Base-by-base conservation (phyloP, 2,888 invertebrate genomes). In the Euclidia mi region DNA sequence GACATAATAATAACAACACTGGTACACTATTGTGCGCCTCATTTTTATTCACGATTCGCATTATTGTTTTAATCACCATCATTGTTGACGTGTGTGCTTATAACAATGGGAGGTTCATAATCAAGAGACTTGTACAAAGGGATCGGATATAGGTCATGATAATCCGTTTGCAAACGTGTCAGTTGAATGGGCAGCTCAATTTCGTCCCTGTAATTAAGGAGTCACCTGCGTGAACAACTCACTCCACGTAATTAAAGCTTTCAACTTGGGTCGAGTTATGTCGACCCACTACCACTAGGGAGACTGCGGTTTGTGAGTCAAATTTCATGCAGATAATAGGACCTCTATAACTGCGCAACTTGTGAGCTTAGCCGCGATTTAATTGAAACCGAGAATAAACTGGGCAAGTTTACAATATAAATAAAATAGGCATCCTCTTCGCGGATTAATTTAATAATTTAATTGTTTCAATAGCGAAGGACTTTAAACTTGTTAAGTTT, bases 161-260 rank as follows among this genome's bases (percentile, higher is more conserved):
- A 92, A 91, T 91, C 88, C 88, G 86, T 90, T 91, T 84, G 87
- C 84, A 87, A 90, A 90, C 87, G 87, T 88, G 91, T 89, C 92
- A 92, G 87, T 82, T 84, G 87, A 91, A 90, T 89, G 91, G 92
- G 89, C 90, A 90, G 92, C 89, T 93, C 91, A 90, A 91, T 92
- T 89, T 85, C 87, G 84, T 84, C 85, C 85, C 86, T 84, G 86
- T 92, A 92, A 94, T 94, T 92, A 92, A 93, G 90, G 92, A 92
- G 93, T 90, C 92, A 94, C 93, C 94, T 94, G 94, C 89, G 90
- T 91, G 92, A 90, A 93, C 92, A 91, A 88, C 89, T 91, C 91
- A 88, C 91, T 91, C 83, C 79, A 83, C 87, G 87, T 92, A 94
- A 94, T 94, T 93, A 91, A 91, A 90, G 90, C 91, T 90, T 90